Percentiles rank a stretch among this genome's conserved stretches.
Evolutionary conservation across 1,140 invertebrate species (phyloP).

Genomic region (Zophobas atratus): DNA sequence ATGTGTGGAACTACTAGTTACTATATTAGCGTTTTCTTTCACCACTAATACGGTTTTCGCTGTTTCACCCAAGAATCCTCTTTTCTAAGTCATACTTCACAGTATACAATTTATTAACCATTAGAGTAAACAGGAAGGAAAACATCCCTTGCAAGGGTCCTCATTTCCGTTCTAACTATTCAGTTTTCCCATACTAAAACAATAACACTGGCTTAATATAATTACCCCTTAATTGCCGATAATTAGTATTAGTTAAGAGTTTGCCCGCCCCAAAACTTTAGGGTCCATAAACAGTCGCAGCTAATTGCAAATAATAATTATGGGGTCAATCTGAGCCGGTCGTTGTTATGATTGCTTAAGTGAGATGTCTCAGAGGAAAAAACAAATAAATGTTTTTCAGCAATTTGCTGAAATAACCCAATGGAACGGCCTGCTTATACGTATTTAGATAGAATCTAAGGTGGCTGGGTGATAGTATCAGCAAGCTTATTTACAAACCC

Average conservation of each 20-base stretch:
- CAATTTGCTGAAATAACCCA: slow-evolving; percentile 6
- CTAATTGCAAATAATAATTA: too few species aligned
- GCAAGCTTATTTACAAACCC: slow-evolving; percentile 6
- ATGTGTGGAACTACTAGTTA: too few species aligned
- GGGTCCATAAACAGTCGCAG: not conserved
- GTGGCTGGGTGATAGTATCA: slow-evolving; percentile 9
- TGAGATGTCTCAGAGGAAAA: not conserved
- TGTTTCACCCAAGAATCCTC: not conserved
- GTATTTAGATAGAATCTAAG: slow-evolving; percentile 4
- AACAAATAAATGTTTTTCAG: not conserved
- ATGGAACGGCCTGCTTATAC: slow-evolving; percentile 1
- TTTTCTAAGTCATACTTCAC: not conserved
- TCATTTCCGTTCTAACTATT: slow-evolving; percentile 6
- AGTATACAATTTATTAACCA: not conserved
- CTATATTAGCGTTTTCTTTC: too few species aligned
- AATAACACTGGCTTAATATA: slow-evolving; percentile 3
- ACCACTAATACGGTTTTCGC: too few species aligned
- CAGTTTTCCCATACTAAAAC: not conserved
- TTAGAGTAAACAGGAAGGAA: not conserved
- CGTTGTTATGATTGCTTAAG: too few species aligned
- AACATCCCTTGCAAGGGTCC: slow-evolving; percentile 1
- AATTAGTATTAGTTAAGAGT: slow-evolving; percentile 12
- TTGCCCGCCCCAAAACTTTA: not conserved
- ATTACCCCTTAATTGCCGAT: not conserved
- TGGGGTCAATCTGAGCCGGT: too few species aligned